These are phyloP conservation scores for Saccopteryx leptura DNA, from an alignment of 2,113 vertebrate species.

Conservation along the genomic window DNA sequence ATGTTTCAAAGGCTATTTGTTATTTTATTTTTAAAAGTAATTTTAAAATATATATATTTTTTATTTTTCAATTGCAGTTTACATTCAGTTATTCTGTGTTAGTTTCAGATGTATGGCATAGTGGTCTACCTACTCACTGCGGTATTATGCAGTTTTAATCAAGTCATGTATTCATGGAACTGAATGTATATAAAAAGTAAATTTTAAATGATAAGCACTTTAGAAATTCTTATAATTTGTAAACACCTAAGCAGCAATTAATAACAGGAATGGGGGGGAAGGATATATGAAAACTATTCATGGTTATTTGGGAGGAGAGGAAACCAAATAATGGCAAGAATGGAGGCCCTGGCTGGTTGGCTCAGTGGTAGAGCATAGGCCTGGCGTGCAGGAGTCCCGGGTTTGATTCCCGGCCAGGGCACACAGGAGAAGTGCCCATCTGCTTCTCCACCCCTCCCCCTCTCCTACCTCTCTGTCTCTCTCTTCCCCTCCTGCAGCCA, in stretches of 20 bases:
- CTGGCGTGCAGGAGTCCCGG: no score
- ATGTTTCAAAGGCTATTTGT: conserved; percentile 22
- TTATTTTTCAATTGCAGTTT: background rate
- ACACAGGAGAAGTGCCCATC: no score
- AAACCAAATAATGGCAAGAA: background rate
- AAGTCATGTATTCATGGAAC: background rate
- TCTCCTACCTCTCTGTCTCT: no score
- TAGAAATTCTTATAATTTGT: conserved; percentile 1
- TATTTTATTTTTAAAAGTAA: background rate
- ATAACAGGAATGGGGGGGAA: background rate
- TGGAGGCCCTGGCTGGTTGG: background rate
- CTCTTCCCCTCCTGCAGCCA: no score
- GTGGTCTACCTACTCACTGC: background rate
- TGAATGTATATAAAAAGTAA: background rate
- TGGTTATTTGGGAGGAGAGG: conserved; percentile 13
- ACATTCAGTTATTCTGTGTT: background rate
- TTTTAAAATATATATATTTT: background rate
- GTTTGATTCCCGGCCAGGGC: no score
- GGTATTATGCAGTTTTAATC: background rate
- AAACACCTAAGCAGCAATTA: background rate
- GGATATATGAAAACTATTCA: background rate
- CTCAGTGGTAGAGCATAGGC: no score
- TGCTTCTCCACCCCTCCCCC: no score
- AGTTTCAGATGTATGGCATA: background rate
- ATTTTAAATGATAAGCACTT: conserved; percentile 21